Percentiles rank a stretch among this genome's conserved stretches.
Conservation (phyloP, 2,888 invertebrate species). For the Matsumyia berberina region DNA sequence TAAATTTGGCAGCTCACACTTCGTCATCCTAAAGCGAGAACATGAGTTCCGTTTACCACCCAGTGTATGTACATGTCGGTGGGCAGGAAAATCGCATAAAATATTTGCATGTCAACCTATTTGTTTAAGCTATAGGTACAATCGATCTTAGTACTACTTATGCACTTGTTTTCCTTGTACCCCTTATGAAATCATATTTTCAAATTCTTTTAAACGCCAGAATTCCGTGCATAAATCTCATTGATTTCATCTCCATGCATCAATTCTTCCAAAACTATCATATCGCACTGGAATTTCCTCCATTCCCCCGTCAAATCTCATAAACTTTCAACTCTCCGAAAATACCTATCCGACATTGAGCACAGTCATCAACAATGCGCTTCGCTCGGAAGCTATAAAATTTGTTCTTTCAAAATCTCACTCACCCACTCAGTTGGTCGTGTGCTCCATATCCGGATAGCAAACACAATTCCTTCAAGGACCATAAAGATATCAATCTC, state of each 20-base stretch:
- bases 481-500: slow-evolving; percentile 76
- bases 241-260: slow-evolving; percentile 58
- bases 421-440: slow-evolving; percentile 33
- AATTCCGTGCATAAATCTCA: slow-evolving; percentile 19
- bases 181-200: neutral
- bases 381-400: slow-evolving; percentile 34
- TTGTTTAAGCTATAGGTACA: no score
- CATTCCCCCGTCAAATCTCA: slow-evolving; percentile 18
- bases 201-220: slow-evolving; percentile 10
- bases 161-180: neutral
- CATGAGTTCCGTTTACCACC: no score
- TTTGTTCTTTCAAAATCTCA: slow-evolving; percentile 35
- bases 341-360: slow-evolving; percentile 42
- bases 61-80: no score
- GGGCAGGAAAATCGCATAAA: no score
- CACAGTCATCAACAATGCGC: slow-evolving; percentile 53
- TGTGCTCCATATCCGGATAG: slow-evolving; percentile 66
- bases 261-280: slow-evolving; percentile 57
- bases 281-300: slow-evolving; percentile 38
- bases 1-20: no score
- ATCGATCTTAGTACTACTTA: no score
- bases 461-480: slow-evolving; percentile 74
- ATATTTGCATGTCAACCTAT: no score
- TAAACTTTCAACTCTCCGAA: slow-evolving; percentile 46
- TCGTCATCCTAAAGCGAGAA: no score